Base-by-base conservation (phyloP, 2,797 vertebrate species). In the Eulemur mongoz region DNA sequence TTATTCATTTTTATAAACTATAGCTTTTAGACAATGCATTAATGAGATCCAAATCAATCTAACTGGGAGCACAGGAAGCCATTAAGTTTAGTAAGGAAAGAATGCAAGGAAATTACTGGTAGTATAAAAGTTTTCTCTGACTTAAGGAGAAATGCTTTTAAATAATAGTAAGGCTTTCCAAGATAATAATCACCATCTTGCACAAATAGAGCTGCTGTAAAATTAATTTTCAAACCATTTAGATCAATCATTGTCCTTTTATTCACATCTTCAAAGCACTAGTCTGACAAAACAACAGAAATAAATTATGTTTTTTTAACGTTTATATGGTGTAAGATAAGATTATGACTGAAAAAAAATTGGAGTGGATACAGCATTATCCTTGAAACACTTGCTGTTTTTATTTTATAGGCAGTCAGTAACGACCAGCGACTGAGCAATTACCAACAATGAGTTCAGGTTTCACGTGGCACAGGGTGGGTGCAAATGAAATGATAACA, bases 1-100 rank as follows among this genome's bases (percentile, higher is more conserved):
- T 98, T 97, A 97, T 96, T 98, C 97, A 96, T 92, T 98, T 98
- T 97, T 91, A 87, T 97, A 96, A 98, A 98, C 91, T 94, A 88
- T 92, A 97, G 72, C 95, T 97, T 97, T 95, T 67, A 90, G 52
- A 76, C 7, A 78, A 10, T 67, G 35, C 92, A 65, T 88, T 98
- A 88, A 96, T 95, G 92, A 93, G 79, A 87, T 91, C 89, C 73
- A 94, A 82, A 89, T 98, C 93, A 93, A 63, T 94, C 76, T 93
- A 95, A 92, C 45, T 78, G 30, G 83, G n/a, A 96, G n/a, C 30
- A 91, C 22, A 96, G 93, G 89, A 97, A 97, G 84, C 96, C 97
- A 96, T 97, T 98, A 94, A 95, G 57, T 88, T 97, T 93, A 90
- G 61, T 92, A 65, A 35, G 84, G 45, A 93, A 95, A 93, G 67